Evolutionary conservation across 2,113 vertebrate species (phyloP), one percentile per base, ranked within the genome.

Genomic region (Cercopithecus mona): DNA sequence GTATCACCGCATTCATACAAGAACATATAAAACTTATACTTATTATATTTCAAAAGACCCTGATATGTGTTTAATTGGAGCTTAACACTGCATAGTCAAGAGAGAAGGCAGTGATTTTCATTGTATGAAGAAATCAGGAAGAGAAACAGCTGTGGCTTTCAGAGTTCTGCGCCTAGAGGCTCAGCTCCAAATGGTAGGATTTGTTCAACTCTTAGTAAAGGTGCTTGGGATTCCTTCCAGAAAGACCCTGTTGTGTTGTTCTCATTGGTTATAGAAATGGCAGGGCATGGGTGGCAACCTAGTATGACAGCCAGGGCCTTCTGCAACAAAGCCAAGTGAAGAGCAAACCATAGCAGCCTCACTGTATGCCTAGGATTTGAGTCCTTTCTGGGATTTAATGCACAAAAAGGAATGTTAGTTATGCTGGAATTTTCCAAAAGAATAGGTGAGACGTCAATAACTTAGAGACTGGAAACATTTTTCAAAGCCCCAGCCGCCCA

Each of bases 401-500:
- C 22, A 23, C 25, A 12, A 50, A 92, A 50, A 45, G 55, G 1
- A 79, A 16, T 1, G 0, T 30, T 90, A 27, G 8, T 95, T 94
- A 27, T 18, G 52, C 43, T 94, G 40, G 70, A 70, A 38, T 87
- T 59, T 16, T 86, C 50, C 55, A 80, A 96, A 94, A 85, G 20
- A 86, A 92, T 32, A 68, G 10, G 0, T 70, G 72, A 92, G 43
- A 72, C n/a, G n/a, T 61, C 94, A 66, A 2, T 81, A 80, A 0
- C 66, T 70, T 66, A 45, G 90, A 38, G 43, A 40, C 59, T 92
- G 13, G 61, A 97, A 96, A 11, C 82, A 55, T 83, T 95, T 93
- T 75, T 96, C 11, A 43, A 32, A 97, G 43, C 20, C 83, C 70
- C 79, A 84, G 35, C 50, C 0, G 6, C 52, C 52, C 52, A 55